Evolutionary conservation across 2,888 invertebrate species (phyloP), one percentile per base, ranked within the genome.

Genomic region (Gasteruption jaculator): DNA sequence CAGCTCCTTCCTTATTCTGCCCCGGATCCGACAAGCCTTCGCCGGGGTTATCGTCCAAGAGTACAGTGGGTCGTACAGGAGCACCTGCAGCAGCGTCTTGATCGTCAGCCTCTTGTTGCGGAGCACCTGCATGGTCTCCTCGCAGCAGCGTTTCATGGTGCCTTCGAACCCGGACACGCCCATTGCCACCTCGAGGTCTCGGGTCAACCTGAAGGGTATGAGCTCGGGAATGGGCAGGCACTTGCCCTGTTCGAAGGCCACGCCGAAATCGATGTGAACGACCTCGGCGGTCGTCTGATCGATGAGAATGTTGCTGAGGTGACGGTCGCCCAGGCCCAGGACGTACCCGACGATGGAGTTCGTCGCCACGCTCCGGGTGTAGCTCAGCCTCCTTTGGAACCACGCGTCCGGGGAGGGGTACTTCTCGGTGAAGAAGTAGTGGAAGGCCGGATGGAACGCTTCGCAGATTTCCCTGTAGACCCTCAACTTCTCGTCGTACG

Each of bases 191-290:
- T 92, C 83, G 37, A 95, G 82, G 63, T 96, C 94, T 57, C 94
- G 81, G 1, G 93, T 91, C 46, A 96, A 73, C n/a, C 96, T 81
- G 70, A 96, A 96, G 0, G 96, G 95, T 11, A 96, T 86, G 0
- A 87, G 88, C 75, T 96, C 96, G 1, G 95, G 93, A 0, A 91
- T 90, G 0, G 85, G 86, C 53, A 94, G 74, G 8, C 88, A 81
- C 67, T 82, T 83, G 1, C 93, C 94, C 75, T 91, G 91, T 58
- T 95, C 95, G 73, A 96, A 95, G 1, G 94, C 92, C 61, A 95
- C 87, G 21, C 92, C 93, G 64, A 94, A 86, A 75, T 95, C 94
- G 56, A 95, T 95, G 61, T 95, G 94, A 43, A 96, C 82, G 3
- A 96, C 79, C 77, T 94, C 92, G 4, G 90, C 94, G 0, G 90